Percentiles rank a stretch among this genome's conserved stretches.
phyloP scores from a whole-genome alignment of 1,140 invertebrate species.

The Atta colombica region DNA sequence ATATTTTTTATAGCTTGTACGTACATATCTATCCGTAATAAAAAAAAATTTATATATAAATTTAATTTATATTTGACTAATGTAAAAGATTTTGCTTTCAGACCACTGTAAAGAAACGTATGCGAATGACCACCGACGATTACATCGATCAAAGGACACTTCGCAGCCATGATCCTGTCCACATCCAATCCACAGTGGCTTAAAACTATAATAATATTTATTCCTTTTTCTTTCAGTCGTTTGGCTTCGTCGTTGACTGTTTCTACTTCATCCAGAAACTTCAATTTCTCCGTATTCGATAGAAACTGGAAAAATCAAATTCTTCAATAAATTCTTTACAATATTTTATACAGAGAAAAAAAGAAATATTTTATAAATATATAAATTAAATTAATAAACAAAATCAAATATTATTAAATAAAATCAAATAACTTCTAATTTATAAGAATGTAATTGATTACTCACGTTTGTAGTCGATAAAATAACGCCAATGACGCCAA shows the following conservation, averaged over 20 bases:
- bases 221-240: slow-evolving; percentile 87
- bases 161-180: slow-evolving; percentile 90
- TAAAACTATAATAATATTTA: slow-evolving; percentile 93
- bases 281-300: too few species aligned
- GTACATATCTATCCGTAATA: background rate
- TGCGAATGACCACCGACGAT: slow-evolving; percentile 97
- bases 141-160: slow-evolving; percentile 90
- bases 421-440: background rate
- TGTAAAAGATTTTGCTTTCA: background rate
- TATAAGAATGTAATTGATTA: slow-evolving; percentile 60
- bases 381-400: background rate
- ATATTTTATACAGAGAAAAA: too few species aligned
- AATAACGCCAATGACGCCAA: slow-evolving; percentile 94
- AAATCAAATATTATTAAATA: background rate
- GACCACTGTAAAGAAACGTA: slow-evolving; percentile 90
- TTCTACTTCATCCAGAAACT: slow-evolving; percentile 78
- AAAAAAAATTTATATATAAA: background rate
- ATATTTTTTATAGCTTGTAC: background rate
- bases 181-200: slow-evolving; percentile 92
- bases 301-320: too few species aligned
- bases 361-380: too few species aligned
- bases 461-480: slow-evolving; percentile 90
- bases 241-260: slow-evolving; percentile 89
- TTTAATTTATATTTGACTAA: slow-evolving; percentile 10
- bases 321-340: too few species aligned